Evolutionary conservation across 1,140 invertebrate genomes (phyloP).

Genomic region (Diachasmimorpha longicaudata): DNA sequence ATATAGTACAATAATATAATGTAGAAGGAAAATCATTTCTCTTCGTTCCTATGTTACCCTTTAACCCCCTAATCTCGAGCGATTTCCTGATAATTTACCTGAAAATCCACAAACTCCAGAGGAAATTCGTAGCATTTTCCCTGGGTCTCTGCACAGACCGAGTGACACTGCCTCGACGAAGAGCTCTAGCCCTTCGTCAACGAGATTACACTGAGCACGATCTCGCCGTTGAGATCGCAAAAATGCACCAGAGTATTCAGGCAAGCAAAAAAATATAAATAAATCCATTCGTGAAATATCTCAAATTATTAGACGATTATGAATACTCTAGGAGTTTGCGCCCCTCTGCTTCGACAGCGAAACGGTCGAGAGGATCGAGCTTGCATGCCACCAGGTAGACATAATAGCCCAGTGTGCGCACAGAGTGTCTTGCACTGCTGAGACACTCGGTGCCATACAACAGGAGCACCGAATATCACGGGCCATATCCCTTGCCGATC

Average conservation of each 20-base stretch:
- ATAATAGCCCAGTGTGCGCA: conserved; percentile 54
- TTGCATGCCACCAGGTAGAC: conserved; percentile 49
- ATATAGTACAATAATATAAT: no score
- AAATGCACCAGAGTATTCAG: conserved; percentile 54
- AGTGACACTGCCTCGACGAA: conserved; percentile 48
- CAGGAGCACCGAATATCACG: conserved; percentile 54
- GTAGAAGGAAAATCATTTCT: no score
- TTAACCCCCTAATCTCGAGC: no score
- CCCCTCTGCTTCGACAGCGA: conserved; percentile 56
- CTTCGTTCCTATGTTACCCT: no score
- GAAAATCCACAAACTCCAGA: conserved; percentile 17
- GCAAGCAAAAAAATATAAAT: conserved; percentile 35
- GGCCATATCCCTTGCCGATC: conserved; percentile 51
- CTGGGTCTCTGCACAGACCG: conserved; percentile 52
- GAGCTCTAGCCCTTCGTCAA: conserved; percentile 47
- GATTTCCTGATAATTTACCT: not conserved
- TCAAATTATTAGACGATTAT: conserved; percentile 19
- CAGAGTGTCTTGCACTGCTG: conserved; percentile 52
- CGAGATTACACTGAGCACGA: conserved; percentile 56
- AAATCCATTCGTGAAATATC: conserved; percentile 8
- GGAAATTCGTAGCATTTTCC: conserved; percentile 54
- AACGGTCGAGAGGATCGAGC: conserved; percentile 54
- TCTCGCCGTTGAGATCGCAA: conserved; percentile 45
- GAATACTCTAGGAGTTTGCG: conserved; percentile 45
- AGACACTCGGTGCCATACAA: conserved; percentile 55